Evolutionary conservation across 2,113 vertebrate genomes (phyloP).

Genomic region (Cebus imitator): DNA sequence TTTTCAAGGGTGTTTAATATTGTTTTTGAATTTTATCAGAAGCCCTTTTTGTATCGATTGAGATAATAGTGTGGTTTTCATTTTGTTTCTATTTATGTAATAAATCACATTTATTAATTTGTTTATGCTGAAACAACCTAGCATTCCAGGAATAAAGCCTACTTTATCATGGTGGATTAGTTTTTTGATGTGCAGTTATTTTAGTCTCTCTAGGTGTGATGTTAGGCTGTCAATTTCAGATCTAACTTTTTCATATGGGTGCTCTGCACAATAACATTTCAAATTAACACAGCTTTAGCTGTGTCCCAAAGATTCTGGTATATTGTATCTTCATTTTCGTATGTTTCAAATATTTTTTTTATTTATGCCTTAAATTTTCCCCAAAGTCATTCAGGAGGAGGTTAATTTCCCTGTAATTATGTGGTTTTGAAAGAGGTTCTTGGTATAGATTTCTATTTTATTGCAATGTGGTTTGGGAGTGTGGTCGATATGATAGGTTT

Average conservation of each 20-base stretch:
- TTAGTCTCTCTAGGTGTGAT: background rate
- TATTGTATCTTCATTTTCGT: background rate
- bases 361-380: background rate
- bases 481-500: background rate
- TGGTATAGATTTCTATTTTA: background rate
- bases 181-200: background rate
- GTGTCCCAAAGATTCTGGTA: background rate
- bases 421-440: background rate
- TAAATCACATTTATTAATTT: background rate
- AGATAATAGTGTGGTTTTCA: background rate
- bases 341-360: background rate
- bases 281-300: background rate
- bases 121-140: background rate
- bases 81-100: background rate
- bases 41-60: background rate
- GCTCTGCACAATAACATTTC: background rate
- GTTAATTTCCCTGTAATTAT: background rate
- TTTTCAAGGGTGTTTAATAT: background rate
- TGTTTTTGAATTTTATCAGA: background rate
- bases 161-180: background rate
- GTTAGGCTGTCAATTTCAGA: background rate
- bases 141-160: background rate
- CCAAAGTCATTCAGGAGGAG: background rate
- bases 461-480: background rate
- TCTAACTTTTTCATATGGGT: background rate